Evolutionary conservation across 2,113 vertebrate genomes (phyloP), one percentile per base, ranked within the genome.

Genomic region (Synodontis membranacea): DNA sequence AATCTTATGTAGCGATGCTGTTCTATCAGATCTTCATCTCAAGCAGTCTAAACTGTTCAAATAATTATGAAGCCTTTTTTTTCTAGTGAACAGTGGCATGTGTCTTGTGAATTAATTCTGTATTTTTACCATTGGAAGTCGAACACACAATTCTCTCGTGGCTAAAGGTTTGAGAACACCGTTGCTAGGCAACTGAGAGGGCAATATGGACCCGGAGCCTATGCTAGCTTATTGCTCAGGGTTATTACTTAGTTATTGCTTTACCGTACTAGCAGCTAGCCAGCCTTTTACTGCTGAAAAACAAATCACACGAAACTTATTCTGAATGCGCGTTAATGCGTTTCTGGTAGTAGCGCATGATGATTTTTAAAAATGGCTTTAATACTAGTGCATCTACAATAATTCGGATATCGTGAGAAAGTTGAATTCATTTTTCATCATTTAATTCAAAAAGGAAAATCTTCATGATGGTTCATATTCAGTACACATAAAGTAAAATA

Each of bases 191-290:
- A 14, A 74, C 42, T 28, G 2, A 8, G 8, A 39, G n/a, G n/a
- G n/a, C n/a, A 42, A 72, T 72, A 68, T 37, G 3, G 37, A 70
- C 2, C 39, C 37, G 15, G 34, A 37, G 17, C 34, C 15, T 68
- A 10, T 39, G 0, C 70, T 74, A 28, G 39, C 8, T 74, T 74
- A 46, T 74, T 1, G 46, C 42, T 44, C 62, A 66, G 4, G 5
- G 4, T 34, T 66, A 66, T 66, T 44, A 23, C 39, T 39, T 39
- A 70, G 39, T 39, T 44, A 74, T n/a, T n/a, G n/a, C n/a, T n/a
- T n/a, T n/a, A n/a, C n/a, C n/a, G n/a, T n/a, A 74, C 39, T 74
- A 74, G 70, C 42, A 72, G 68, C 68, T 72, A 72, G 68, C 39
- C 37, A 39, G 39, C 0, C 39, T 42, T 74, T 74, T 5, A 74